phyloP scores from a whole-genome alignment of 1,140 invertebrate genomes.

The Mya arenaria region DNA sequence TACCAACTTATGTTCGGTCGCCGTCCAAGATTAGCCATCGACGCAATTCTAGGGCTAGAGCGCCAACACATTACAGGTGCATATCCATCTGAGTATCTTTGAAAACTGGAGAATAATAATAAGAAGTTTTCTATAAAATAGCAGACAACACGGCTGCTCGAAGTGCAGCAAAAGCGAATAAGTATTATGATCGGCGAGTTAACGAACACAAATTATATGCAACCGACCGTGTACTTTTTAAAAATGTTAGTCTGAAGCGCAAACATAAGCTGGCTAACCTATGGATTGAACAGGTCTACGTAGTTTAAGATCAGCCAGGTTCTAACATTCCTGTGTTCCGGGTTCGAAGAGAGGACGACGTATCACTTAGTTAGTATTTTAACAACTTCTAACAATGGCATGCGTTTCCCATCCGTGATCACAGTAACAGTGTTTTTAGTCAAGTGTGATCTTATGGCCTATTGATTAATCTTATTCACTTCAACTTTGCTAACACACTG shows the following conservation, averaged over 20 bases:
- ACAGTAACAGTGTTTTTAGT: too few species aligned
- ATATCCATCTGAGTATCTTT: background rate
- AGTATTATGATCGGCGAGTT: background rate
- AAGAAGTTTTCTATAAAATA: background rate
- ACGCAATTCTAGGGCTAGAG: background rate
- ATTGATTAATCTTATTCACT: too few species aligned
- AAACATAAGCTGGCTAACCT: background rate
- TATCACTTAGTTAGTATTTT: too few species aligned
- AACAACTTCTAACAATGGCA: too few species aligned
- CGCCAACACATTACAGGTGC: background rate
- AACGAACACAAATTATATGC: background rate
- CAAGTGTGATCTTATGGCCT: too few species aligned
- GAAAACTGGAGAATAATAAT: background rate
- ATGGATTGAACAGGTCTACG: background rate
- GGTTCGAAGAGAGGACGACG: background rate
- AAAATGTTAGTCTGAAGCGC: background rate
- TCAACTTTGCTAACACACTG: too few species aligned
- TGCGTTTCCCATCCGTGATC: too few species aligned
- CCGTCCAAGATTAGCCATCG: background rate
- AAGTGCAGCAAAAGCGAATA: background rate
- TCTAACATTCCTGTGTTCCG: background rate
- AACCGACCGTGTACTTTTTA: background rate
- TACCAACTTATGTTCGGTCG: slow-evolving; percentile 5
- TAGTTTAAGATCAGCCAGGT: background rate
- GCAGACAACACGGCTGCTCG: background rate